Evolutionary conservation across 2,888 invertebrate species (phyloP), one percentile per base, ranked within the genome.

Genomic region (Cyclophora punctaria): DNA sequence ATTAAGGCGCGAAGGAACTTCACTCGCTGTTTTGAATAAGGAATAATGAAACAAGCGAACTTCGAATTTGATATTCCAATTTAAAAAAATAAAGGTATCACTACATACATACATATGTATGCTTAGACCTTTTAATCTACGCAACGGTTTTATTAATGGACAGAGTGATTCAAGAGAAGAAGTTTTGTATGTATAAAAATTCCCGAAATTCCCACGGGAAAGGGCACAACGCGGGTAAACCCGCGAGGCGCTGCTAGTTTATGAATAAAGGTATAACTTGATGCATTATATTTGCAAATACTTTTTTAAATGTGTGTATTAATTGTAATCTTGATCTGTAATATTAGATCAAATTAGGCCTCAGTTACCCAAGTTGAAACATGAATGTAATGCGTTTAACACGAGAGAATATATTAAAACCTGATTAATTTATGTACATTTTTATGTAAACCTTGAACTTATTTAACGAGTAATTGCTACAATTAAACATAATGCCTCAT

Each of bases 221-320:
- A 1, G 20, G 20, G 20, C 20, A 20, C 20, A 20, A 20, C 20
- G 20, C 20, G 20, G 20, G 20, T 20, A 20, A 20, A 20, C 1
- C 20, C 20, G 20, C 20, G 20, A 2, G 20, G 20, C 20, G 20
- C 20, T 20, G 20, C 20, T 20, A 20, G 20, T 20, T 20, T 20
- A 20, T 20, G 20, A 20, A 20, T 20, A 20, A 20, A 20, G 20
- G 20, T 20, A 20, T 20, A 7, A 43, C 2, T 56, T 75, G 83
- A 80, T 83, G 75, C 67, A 69, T 83, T 83, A 81, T 78, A 65
- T 68, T 78, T 79, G 82, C 83, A 80, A 82, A 79, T 74, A 67
- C 63, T 62, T 66, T 65, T 65, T 66, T 73, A 71, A 73, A 75
- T 70, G 70, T 69, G 51, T 66, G 20, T n/a, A n/a, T n/a, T n/a